phyloP scores from a whole-genome alignment of 2,888 invertebrate species.

The Polyploca ridens region DNA sequence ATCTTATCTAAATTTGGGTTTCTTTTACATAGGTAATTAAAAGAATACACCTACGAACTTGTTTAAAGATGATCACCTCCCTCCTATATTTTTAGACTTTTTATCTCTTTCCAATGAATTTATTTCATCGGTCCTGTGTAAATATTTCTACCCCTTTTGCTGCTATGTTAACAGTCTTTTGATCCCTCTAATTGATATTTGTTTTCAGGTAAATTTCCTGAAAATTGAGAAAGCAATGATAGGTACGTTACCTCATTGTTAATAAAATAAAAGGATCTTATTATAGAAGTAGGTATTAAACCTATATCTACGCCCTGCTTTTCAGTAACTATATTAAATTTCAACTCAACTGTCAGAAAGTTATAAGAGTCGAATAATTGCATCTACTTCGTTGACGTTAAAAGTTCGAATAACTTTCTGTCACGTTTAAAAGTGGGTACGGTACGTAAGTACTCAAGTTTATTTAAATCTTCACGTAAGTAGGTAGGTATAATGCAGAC shows the following conservation, averaged over 20 bases:
- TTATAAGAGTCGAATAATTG: background rate
- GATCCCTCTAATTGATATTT: constrained; percentile 63
- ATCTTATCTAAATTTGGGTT: background rate
- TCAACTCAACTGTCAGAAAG: background rate
- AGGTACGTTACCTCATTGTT: constrained; percentile 11
- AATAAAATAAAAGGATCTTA: background rate
- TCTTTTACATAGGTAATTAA: background rate
- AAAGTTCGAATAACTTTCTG: background rate
- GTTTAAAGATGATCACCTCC: constrained; percentile 32
- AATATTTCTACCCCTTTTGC: constrained; percentile 53
- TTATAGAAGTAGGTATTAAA: background rate
- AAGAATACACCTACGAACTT: constrained; percentile 22
- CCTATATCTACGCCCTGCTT: background rate
- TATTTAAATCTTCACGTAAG: background rate
- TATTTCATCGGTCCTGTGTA: constrained; percentile 45
- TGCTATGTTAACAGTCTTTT: constrained; percentile 51
- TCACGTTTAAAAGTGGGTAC: background rate
- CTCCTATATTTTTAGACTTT: constrained; percentile 34
- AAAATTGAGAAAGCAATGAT: constrained; percentile 18
- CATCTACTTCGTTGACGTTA: background rate
- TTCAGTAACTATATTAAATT: no score
- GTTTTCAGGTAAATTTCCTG: constrained; percentile 45
- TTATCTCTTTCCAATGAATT: constrained; percentile 43
- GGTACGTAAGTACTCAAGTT: background rate
- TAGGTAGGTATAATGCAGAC: background rate